These are phyloP conservation scores for Brachynemurus nebulosus DNA, from an alignment of 2,888 invertebrate species.

Conservation along the genomic window DNA sequence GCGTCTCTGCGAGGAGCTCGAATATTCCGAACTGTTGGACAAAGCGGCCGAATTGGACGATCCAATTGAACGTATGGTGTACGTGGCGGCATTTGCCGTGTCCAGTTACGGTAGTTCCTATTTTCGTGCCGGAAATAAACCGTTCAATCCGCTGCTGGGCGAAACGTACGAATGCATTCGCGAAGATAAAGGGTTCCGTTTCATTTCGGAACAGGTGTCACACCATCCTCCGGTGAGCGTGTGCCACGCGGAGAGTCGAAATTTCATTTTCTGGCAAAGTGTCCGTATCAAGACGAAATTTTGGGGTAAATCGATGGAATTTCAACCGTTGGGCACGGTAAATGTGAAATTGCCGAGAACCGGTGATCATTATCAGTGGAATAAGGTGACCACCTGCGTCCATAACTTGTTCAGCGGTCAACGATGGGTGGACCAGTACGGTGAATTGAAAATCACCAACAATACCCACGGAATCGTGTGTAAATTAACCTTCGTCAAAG, in stretches of 20 bases:
- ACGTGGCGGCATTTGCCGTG: slow-evolving; percentile 69
- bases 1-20: slow-evolving; percentile 70
- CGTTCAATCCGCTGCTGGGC: slow-evolving; percentile 70
- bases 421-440: slow-evolving; percentile 78
- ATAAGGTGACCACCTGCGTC: slow-evolving; percentile 69
- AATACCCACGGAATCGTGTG: slow-evolving; percentile 47
- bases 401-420: slow-evolving; percentile 73
- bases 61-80: slow-evolving; percentile 57
- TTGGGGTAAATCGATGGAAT: slow-evolving; percentile 86
- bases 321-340: slow-evolving; percentile 61
- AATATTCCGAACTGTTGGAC: slow-evolving; percentile 69
- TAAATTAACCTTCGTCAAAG: slow-evolving; percentile 69
- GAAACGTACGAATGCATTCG: slow-evolving; percentile 73
- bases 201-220: slow-evolving; percentile 68
- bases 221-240: slow-evolving; percentile 77
- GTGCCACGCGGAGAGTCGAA: slow-evolving; percentile 62
- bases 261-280: slow-evolving; percentile 72
- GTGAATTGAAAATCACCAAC: slow-evolving; percentile 55
- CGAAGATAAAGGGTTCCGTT: slow-evolving; percentile 64
- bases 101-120: slow-evolving; percentile 60
- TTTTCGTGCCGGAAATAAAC: slow-evolving; percentile 67
- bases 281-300: slow-evolving; percentile 74
- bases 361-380: slow-evolving; percentile 60
- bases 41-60: slow-evolving; percentile 51
- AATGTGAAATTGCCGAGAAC: slow-evolving; percentile 46